Evolutionary conservation across 53 echinoderm and acorn worm genomes (phyloP).

Genomic region (Hippasteria phrygiana): DNA sequence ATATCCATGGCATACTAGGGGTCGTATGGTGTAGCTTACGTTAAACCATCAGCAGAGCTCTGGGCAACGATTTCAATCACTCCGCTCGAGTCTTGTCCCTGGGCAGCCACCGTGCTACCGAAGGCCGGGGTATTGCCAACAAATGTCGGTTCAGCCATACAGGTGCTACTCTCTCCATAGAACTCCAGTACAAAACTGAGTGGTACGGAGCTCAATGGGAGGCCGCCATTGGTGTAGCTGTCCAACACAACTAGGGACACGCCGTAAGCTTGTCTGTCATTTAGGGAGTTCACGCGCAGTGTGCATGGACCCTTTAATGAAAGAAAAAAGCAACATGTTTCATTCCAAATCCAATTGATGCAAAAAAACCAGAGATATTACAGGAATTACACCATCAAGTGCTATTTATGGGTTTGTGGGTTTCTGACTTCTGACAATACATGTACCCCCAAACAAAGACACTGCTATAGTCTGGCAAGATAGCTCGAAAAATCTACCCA

Average conservation of each 20-base stretch:
- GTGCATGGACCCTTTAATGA: conserved; percentile 5
- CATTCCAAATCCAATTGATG: not conserved
- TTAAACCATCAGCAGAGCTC: conserved; percentile 17
- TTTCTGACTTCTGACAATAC: no score
- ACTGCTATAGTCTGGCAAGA: no score
- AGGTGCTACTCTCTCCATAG: conserved; percentile 1
- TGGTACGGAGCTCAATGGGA: not conserved
- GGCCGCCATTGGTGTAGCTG: not conserved
- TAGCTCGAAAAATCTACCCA: no score
- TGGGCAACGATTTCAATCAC: conserved; percentile 5
- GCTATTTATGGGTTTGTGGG: no score
- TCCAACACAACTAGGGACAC: conserved; percentile 9
- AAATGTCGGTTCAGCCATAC: conserved; percentile 12
- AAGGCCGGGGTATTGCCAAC: conserved; percentile 9
- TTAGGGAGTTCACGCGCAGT: not conserved
- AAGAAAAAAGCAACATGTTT: not conserved
- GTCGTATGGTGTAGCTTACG: conserved; percentile 8
- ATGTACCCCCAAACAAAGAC: no score
- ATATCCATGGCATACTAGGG: no score
- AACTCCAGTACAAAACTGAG: conserved; percentile 23
- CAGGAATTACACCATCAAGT: no score
- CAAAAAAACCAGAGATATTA: not conserved
- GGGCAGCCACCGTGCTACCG: not conserved
- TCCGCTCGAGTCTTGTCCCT: not conserved
- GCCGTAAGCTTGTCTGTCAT: not conserved